A percentile compares a stretch with the other conserved stretches of the same genome.
Conservation (phyloP, 2,797 vertebrate species). For the Gastrophryne carolinensis region DNA sequence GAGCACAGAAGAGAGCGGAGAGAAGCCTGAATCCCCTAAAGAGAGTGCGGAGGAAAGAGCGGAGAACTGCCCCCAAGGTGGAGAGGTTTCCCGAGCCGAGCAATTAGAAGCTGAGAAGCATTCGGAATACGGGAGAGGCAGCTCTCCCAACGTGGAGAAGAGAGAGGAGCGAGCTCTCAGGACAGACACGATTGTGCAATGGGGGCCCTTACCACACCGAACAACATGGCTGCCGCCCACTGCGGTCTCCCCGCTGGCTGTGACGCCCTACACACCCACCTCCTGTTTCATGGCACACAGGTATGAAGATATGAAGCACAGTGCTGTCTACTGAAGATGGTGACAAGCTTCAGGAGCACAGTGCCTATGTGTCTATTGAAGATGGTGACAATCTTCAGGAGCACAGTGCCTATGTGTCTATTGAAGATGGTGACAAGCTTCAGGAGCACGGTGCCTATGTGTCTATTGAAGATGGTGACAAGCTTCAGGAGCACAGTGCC, state of each 20-base stretch:
- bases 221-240: not conserved
- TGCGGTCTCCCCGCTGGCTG: not conserved
- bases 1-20: not conserved
- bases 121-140: not conserved
- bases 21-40: not conserved
- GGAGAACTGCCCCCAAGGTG: not conserved
- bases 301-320: too few relatives aligned
- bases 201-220: not conserved
- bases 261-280: not conserved
- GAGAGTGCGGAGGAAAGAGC: not conserved
- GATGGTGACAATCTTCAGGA: too few relatives aligned
- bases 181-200: not conserved
- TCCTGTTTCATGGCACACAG: slow-evolving; percentile 14
- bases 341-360: too few relatives aligned
- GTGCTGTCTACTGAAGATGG: too few relatives aligned
- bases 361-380: too few relatives aligned
- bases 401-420: too few relatives aligned
- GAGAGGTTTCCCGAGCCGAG: not conserved
- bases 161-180: not conserved
- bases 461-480: too few relatives aligned
- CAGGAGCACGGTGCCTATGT: too few relatives aligned
- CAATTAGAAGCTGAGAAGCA: too few relatives aligned
- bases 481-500: too few relatives aligned
- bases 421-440: too few relatives aligned
- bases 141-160: not conserved